Conservation (phyloP, 1,140 invertebrate species). For the Brachionus asplanchnoidis region DNA sequence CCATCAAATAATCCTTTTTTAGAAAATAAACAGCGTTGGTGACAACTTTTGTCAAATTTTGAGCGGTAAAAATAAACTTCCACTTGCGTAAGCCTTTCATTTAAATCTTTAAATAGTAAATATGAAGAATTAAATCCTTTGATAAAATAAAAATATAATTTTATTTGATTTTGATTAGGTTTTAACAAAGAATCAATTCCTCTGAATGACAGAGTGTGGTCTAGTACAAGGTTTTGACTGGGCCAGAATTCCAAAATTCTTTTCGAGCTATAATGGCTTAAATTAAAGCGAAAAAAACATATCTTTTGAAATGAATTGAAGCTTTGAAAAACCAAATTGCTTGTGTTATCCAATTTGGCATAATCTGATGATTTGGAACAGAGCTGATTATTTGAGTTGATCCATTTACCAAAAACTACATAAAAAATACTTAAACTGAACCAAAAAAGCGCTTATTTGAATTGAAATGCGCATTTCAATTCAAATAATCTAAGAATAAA, state of each 20-base stretch:
- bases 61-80: background rate
- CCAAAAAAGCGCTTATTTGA: too few relatives aligned
- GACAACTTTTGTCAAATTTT: background rate
- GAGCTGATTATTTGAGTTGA: background rate
- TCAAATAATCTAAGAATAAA: too few relatives aligned
- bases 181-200: background rate
- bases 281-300: background rate
- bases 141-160: background rate
- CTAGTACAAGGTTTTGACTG: background rate
- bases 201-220: background rate
- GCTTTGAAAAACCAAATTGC: background rate
- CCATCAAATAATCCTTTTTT: background rate
- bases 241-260: background rate
- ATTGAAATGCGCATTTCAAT: too few relatives aligned
- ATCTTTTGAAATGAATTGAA: background rate
- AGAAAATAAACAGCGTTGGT: background rate
- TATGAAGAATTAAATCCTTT: background rate
- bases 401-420: too few relatives aligned
- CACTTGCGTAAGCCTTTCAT: background rate
- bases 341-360: background rate
- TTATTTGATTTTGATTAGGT: background rate
- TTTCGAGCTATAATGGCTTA: background rate
- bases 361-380: background rate
- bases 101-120: background rate
- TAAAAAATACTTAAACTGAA: too few relatives aligned